A percentile compares a stretch with the other conserved stretches of the same genome.
phyloP scores from a whole-genome alignment of 2,797 vertebrate genomes.

The Sebastes jordani region DNA sequence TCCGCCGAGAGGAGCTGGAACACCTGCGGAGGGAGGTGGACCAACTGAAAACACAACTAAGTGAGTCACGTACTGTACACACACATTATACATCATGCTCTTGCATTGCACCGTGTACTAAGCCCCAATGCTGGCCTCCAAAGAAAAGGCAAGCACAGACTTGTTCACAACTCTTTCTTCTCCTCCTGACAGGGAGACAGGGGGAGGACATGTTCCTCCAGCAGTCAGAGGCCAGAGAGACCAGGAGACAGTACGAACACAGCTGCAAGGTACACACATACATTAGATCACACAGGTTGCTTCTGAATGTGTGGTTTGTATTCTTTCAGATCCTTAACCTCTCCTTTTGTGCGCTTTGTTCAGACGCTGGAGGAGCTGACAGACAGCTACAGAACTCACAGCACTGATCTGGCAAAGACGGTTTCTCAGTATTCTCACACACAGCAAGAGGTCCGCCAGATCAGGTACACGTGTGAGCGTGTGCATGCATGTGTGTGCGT shows the following conservation, averaged over 20 bases:
- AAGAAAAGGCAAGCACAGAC: constrained; percentile 35
- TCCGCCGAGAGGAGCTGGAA: constrained; percentile 82
- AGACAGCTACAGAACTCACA: constrained; percentile 76
- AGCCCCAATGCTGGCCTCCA: not conserved
- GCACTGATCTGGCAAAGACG: constrained; percentile 73
- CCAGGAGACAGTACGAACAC: constrained; percentile 77
- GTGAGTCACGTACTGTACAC: constrained; percentile 68
- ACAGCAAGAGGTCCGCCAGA: constrained; percentile 68
- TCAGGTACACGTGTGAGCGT: constrained; percentile 60
- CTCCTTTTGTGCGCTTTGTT: constrained; percentile 38
- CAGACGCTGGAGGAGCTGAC: constrained; percentile 82
- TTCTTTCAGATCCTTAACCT: constrained; percentile 28
- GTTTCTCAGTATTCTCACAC: constrained; percentile 73
- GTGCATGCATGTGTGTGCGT: not conserved
- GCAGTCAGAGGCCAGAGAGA: constrained; percentile 81
- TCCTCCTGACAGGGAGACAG: constrained; percentile 71
- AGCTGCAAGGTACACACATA: constrained; percentile 76
- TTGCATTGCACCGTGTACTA: constrained; percentile 35
- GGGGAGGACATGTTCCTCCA: constrained; percentile 82
- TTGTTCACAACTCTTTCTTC: constrained; percentile 33
- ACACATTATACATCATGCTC: not conserved
- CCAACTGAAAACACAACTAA: constrained; percentile 80
- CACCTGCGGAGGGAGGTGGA: constrained; percentile 84
- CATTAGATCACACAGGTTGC: not conserved
- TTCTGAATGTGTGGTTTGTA: constrained; percentile 19